These are phyloP conservation scores for Hetaerina titia DNA, from an alignment of 2,888 invertebrate genomes.

Conservation along the genomic window DNA sequence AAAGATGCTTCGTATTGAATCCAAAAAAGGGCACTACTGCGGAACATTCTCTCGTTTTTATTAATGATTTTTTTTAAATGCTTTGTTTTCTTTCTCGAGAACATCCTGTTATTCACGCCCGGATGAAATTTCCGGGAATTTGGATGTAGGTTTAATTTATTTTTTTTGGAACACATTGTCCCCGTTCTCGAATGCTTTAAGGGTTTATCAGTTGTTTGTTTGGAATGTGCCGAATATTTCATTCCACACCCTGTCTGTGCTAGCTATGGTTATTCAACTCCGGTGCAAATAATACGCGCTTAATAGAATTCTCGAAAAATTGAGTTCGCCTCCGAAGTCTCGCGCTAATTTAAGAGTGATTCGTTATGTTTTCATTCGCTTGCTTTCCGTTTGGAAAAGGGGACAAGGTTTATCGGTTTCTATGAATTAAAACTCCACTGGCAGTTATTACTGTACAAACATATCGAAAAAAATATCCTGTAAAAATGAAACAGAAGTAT, in stretches of 20 bases:
- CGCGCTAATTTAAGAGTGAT: no score
- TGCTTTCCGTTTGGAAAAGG: no score
- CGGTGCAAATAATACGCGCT: background rate
- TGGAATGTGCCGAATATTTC: background rate
- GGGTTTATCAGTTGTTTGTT: background rate
- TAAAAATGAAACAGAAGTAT: no score
- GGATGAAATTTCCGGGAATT: slow-evolving; percentile 17
- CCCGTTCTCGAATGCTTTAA: background rate
- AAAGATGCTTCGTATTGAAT: background rate
- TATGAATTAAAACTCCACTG: no score
- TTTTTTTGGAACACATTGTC: background rate
- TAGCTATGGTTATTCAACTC: background rate
- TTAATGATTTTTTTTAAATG: background rate
- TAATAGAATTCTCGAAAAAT: background rate
- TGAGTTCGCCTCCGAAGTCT: background rate
- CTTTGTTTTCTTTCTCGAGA: background rate
- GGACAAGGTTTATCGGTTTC: no score
- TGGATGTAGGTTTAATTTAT: background rate
- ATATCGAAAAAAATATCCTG: no score
- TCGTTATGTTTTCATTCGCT: no score
- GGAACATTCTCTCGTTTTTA: background rate
- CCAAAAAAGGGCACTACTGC: slow-evolving; percentile 10
- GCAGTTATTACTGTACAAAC: no score
- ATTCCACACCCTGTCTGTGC: background rate
- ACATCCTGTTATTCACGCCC: background rate